Evolutionary conservation across 2,888 invertebrate genomes (phyloP).

Genomic region (Rapana venosa): DNA sequence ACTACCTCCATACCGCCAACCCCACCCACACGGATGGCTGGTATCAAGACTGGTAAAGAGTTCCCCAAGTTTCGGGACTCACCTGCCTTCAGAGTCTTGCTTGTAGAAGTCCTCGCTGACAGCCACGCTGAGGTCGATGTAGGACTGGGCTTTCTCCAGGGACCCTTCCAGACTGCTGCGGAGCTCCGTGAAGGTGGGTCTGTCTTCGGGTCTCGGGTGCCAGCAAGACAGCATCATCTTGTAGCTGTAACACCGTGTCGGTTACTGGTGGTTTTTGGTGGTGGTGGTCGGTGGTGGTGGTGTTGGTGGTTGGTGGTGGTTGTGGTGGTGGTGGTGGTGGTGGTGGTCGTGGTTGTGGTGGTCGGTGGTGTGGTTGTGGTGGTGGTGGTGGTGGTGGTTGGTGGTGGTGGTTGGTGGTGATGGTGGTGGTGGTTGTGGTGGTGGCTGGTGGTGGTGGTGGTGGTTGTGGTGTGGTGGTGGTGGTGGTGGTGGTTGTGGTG

Average conservation of each 20-base stretch:
- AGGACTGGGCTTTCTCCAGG: conserved; percentile 76
- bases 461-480: no score
- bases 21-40: not conserved
- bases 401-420: no score
- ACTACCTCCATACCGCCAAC: not conserved
- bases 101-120: conserved; percentile 63
- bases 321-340: no score
- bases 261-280: no score
- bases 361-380: no score
- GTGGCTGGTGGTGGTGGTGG: no score
- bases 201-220: conserved; percentile 84
- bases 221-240: conserved; percentile 88
- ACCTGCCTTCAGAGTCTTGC: conserved; percentile 55
- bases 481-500: no score
- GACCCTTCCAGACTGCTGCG: conserved; percentile 80
- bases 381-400: no score
- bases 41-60: not conserved
- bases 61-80: not conserved
- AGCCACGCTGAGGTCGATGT: conserved; percentile 65
- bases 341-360: no score
- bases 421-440: no score
- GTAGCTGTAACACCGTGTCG: conserved; percentile 84
- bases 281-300: no score
- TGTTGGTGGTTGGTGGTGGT: no score
- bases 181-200: conserved; percentile 86